Percentiles rank a stretch among this genome's conserved stretches.
Conservation (phyloP, 1,140 invertebrate species). For the Drusus annulatus region DNA sequence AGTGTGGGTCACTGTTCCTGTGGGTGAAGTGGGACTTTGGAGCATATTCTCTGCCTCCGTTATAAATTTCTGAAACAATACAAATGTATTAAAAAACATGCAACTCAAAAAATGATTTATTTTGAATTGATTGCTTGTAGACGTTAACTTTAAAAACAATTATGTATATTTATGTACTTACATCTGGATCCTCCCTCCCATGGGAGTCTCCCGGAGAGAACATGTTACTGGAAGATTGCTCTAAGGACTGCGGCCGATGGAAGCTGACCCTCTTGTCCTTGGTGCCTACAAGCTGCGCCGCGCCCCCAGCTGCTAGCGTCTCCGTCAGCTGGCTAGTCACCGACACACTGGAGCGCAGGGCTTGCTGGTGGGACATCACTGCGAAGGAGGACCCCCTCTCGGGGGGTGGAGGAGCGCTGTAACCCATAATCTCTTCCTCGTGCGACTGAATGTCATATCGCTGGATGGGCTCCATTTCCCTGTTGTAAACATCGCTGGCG, state of each 20-base stretch:
- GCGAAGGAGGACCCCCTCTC: slow-evolving; percentile 87
- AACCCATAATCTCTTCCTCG: slow-evolving; percentile 35
- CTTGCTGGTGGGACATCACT: slow-evolving; percentile 79
- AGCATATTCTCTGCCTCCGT: slow-evolving; percentile 84
- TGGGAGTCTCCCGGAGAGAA: slow-evolving; percentile 44
- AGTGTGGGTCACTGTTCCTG: slow-evolving; percentile 74
- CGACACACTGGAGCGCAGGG: slow-evolving; percentile 66
- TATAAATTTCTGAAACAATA: slow-evolving; percentile 80
- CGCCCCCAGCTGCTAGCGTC: slow-evolving; percentile 20
- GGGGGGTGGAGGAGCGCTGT: slow-evolving; percentile 77
- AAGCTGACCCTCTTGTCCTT: slow-evolving; percentile 82
- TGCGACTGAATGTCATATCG: slow-evolving; percentile 49
- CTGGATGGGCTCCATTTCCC: slow-evolving; percentile 26
- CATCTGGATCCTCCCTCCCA: slow-evolving; percentile 84
- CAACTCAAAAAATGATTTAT: too few relatives aligned
- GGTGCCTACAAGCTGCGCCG: slow-evolving; percentile 60
- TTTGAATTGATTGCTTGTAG: too few relatives aligned
- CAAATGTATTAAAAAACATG: neutral
- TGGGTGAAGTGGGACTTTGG: slow-evolving; percentile 80
- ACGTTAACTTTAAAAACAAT: too few relatives aligned
- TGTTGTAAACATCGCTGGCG: slow-evolving; percentile 35
- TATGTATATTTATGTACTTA: slow-evolving; percentile 68
- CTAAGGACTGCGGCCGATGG: slow-evolving; percentile 70
- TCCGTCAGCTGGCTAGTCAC: slow-evolving; percentile 65
- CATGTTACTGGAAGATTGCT: slow-evolving; percentile 56